These are phyloP conservation scores for Pseudopipra pipra DNA, from an alignment of 2,113 vertebrate species.

Conservation along the genomic window DNA sequence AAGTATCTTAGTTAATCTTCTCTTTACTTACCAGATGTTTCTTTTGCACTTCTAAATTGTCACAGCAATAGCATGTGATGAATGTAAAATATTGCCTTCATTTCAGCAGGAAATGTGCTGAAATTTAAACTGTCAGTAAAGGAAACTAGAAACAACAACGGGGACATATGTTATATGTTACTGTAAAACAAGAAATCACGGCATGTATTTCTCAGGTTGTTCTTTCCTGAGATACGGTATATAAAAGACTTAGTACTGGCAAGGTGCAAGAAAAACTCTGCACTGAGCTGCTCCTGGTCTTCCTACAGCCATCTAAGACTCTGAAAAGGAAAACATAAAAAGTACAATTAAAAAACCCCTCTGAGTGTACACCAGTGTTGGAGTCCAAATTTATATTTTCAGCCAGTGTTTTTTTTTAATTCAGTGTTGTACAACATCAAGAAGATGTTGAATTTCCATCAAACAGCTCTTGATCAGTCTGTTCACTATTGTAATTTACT, in stretches of 20 bases:
- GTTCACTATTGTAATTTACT: not conserved
- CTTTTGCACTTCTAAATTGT: not conserved
- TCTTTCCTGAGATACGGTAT: not conserved
- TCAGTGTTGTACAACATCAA: not conserved
- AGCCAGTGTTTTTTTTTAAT: not conserved
- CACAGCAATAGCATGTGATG: not conserved
- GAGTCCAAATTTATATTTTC: not conserved
- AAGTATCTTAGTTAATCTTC: not conserved
- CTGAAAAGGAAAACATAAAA: not conserved
- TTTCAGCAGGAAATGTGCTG: not conserved
- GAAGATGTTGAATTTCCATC: not conserved
- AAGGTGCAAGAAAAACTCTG: not conserved
- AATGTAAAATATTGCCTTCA: not conserved
- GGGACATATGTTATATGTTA: accelerated
- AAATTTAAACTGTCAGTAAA: not conserved
- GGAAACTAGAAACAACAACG: not conserved
- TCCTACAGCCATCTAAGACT: not conserved
- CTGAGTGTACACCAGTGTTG: not conserved
- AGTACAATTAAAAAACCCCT: not conserved
- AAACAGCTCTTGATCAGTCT: not conserved
- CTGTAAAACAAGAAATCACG: not conserved
- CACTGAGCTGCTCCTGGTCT: not conserved
- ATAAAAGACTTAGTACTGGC: not conserved
- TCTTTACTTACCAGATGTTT: not conserved
- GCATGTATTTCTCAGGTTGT: not conserved